Evolutionary conservation across 1,140 invertebrate species (phyloP).

Genomic region (Drosophila azteca): DNA sequence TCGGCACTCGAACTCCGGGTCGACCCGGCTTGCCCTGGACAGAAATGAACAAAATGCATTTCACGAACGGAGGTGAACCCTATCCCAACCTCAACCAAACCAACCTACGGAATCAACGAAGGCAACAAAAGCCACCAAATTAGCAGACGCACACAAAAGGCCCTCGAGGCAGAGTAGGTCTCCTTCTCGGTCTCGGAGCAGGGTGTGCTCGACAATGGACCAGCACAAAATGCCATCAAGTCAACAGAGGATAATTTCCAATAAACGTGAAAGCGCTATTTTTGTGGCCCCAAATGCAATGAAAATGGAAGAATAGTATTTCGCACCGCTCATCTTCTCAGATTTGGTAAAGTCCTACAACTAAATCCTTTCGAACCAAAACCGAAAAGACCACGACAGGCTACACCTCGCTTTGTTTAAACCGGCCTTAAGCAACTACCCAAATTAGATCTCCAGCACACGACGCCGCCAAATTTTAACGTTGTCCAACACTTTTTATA

Average conservation of each 20-base stretch:
- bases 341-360: no score
- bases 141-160: slow-evolving; percentile 67
- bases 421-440: no score
- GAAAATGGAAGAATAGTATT: slow-evolving; percentile 36
- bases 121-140: slow-evolving; percentile 75
- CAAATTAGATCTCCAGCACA: no score
- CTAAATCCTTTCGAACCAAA: no score
- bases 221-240: slow-evolving; percentile 60
- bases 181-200: slow-evolving; percentile 1
- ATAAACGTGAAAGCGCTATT: slow-evolving; percentile 19
- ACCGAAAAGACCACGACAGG: no score
- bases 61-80: slow-evolving; percentile 28
- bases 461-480: no score
- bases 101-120: not conserved
- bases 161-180: slow-evolving; percentile 16
- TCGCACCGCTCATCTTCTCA: no score
- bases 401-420: no score
- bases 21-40: slow-evolving; percentile 21
- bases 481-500: no score
- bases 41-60: slow-evolving; percentile 53
- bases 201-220: slow-evolving; percentile 43
- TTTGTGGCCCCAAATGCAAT: slow-evolving; percentile 27
- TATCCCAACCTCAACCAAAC: no score
- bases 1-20: slow-evolving; percentile 5
- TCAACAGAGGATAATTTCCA: slow-evolving; percentile 28